phyloP scores from a whole-genome alignment of 2,113 vertebrate species.

The Haplotaxodon microlepis region DNA sequence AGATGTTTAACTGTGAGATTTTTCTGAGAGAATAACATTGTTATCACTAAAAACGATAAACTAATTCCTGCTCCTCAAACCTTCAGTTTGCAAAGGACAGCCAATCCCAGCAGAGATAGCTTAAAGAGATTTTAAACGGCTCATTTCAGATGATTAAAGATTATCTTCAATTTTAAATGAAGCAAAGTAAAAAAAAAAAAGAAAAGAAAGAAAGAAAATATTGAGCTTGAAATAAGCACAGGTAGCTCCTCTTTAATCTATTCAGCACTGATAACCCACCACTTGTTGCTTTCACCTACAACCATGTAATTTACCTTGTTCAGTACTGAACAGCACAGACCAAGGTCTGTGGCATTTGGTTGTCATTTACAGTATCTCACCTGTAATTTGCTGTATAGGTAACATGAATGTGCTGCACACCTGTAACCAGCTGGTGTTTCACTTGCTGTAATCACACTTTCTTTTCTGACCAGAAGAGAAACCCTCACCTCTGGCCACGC shows the following conservation, averaged over 20 bases:
- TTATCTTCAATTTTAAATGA: not conserved
- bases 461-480: not conserved
- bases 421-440: not conserved
- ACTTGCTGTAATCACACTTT: not conserved
- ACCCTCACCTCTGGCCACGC: not conserved
- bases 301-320: not conserved
- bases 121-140: not conserved
- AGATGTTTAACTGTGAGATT: not conserved
- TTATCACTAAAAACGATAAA: not conserved
- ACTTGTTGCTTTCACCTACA: not conserved
- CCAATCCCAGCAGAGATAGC: not conserved
- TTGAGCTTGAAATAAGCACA: not conserved
- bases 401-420: not conserved
- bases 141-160: not conserved
- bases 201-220: not conserved
- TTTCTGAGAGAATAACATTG: not conserved
- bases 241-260: not conserved
- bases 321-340: not conserved
- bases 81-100: not conserved
- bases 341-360: not conserved
- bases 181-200: too few relatives aligned
- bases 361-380: conserved; percentile 2
- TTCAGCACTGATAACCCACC: not conserved
- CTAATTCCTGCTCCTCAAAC: not conserved
- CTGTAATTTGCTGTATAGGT: conserved; percentile 6